These are phyloP conservation scores for Syngnathus acus DNA, from an alignment of 2,797 vertebrate species.

Conservation along the genomic window DNA sequence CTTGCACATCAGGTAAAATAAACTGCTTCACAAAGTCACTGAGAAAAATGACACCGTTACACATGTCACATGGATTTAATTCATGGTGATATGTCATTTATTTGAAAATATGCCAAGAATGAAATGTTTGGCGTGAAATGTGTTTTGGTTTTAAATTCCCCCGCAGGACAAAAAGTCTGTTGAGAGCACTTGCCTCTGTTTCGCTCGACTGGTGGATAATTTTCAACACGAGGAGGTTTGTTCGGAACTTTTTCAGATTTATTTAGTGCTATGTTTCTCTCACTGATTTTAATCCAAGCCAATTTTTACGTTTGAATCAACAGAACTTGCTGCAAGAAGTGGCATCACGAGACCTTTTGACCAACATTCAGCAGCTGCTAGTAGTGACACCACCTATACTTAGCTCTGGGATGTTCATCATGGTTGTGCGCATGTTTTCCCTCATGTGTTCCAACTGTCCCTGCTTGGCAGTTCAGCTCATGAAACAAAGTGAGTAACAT, in stretches of 20 bases:
- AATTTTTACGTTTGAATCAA: constrained; percentile 19
- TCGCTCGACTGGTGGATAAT: constrained; percentile 96
- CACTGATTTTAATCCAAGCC: neutral
- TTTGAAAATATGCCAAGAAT: neutral
- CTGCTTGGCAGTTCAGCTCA: constrained; percentile 93
- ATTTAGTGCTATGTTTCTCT: neutral
- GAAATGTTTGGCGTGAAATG: neutral
- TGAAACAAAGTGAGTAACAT: constrained; percentile 93
- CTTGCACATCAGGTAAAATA: constrained; percentile 91
- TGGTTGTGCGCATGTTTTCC: constrained; percentile 99
- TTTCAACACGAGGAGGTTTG: constrained; percentile 98
- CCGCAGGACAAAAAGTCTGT: constrained; percentile 97
- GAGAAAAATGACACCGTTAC: neutral
- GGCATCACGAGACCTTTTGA: constrained; percentile 92
- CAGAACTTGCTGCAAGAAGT: constrained; percentile 98
- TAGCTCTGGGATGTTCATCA: constrained; percentile 99
- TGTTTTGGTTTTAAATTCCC: neutral
- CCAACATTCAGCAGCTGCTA: constrained; percentile 96
- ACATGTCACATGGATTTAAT: neutral
- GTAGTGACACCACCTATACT: constrained; percentile 96
- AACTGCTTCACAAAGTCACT: neutral
- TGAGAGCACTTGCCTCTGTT: constrained; percentile 99
- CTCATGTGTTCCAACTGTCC: constrained; percentile 99
- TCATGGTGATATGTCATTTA: neutral
- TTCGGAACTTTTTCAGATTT: neutral